Base-by-base conservation (phyloP, 1,140 invertebrate species). In the Sinella curviseta region DNA sequence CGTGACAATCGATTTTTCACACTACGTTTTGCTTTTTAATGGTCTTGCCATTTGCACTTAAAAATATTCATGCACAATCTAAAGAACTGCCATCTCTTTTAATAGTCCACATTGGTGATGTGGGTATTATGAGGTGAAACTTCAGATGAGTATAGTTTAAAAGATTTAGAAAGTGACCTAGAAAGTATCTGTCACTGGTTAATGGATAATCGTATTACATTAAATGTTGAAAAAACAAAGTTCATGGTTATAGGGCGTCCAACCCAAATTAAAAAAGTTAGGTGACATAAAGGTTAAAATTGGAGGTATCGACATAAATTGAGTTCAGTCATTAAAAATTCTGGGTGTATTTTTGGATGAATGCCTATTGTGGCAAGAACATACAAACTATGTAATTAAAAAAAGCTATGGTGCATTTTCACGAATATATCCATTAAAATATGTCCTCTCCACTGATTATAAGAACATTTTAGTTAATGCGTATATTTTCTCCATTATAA, bases 401-500 rank as follows among this genome's bases (percentile, higher is more conserved):
- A 78, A 55, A 39, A 26, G 31, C 28, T 35, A 78, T 74, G 30
- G 34, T 74, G 28, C 35, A 30, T 36, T 78, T 26, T 78, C 60
- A 30, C 54, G 33, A 31, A 3, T 78, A 28, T 12, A 30, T 30
- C 77, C 70, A 12, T 20, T 78, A 2, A 31, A 55, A 30, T 14
- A 74, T 31, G 4, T 8, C 17, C 14, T 31, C 24, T 14, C 4
- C 33, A 3, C 4, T 30, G 34, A 74, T 8, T 30, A 14, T 12
- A 14, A 24, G 8, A 1, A 16, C 17, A 74, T 31, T 31, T 16
- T 74, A 14, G 70, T 74, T 8, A 31, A 74, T 31, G 70, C 70
- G 4, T 74, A 14, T 16, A 30, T 36, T 36, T 74, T 31, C 14
- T 31, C 70, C 4, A 74, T 74, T 74, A 34, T 74, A 30, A 74